Evolutionary conservation across 2,888 invertebrate genomes (phyloP).

Genomic region (Hylaea fasciaria): DNA sequence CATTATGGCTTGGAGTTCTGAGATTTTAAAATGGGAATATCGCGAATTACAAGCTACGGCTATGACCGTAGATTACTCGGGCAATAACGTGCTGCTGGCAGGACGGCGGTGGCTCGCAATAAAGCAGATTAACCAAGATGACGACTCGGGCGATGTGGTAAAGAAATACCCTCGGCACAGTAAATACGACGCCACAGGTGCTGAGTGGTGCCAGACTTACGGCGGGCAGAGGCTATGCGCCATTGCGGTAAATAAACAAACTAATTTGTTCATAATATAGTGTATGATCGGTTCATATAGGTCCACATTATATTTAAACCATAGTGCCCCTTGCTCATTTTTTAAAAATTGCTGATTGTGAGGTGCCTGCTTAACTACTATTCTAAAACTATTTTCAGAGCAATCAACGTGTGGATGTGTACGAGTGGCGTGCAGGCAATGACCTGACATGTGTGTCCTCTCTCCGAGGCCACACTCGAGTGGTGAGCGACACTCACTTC

Average conservation of each 20-base stretch:
- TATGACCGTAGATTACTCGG: conserved; percentile 95
- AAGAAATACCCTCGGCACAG: conserved; percentile 94
- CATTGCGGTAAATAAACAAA: conserved; percentile 89
- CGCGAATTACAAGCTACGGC: conserved; percentile 95
- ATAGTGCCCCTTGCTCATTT: too few relatives aligned
- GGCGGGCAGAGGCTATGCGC: conserved; percentile 92
- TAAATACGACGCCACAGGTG: conserved; percentile 96
- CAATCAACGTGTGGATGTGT: conserved; percentile 94
- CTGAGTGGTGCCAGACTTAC: conserved; percentile 95
- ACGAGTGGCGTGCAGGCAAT: conserved; percentile 89
- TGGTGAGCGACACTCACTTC: conserved; percentile 97
- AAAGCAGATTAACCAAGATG: conserved; percentile 89
- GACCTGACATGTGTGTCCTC: conserved; percentile 90
- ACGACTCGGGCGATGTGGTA: conserved; percentile 87
- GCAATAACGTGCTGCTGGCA: conserved; percentile 93
- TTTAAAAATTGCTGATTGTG: neutral
- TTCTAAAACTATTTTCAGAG: conserved; percentile 84
- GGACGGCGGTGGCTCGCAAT: conserved; percentile 93
- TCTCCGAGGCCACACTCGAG: conserved; percentile 92
- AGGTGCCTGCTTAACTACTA: neutral
- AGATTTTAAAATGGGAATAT: conserved; percentile 88
- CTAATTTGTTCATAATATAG: too few relatives aligned
- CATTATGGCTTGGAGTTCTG: conserved; percentile 81
- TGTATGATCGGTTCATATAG: too few relatives aligned
- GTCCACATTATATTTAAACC: too few relatives aligned